Conservation (phyloP, 2,797 vertebrate species). For the Holocentrus rufus region DNA sequence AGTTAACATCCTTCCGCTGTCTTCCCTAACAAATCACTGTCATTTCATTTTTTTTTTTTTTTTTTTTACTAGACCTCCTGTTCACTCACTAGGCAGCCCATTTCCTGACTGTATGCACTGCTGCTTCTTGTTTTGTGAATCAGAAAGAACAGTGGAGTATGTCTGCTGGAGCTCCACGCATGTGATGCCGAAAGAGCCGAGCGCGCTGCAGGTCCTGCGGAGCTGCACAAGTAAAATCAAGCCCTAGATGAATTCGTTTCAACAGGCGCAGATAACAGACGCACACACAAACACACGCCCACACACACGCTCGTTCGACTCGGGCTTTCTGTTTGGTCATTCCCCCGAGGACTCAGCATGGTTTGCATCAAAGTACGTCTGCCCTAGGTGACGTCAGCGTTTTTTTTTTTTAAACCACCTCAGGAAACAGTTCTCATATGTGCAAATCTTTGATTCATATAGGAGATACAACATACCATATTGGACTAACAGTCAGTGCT, state of each 20-base stretch:
- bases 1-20: constrained; percentile 73
- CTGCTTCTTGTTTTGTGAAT: constrained; percentile 71
- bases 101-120: constrained; percentile 71
- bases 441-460: constrained; percentile 32
- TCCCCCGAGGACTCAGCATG: constrained; percentile 1
- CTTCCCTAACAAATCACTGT: constrained; percentile 74
- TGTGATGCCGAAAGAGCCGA: constrained; percentile 32
- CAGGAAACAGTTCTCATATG: constrained; percentile 19
- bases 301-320: constrained; percentile 15
- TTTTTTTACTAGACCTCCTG: constrained; percentile 56
- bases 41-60: constrained; percentile 57
- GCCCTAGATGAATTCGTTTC: constrained; percentile 43
- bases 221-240: constrained; percentile 52
- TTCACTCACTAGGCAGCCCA: constrained; percentile 66
- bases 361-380: neutral
- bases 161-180: constrained; percentile 42
- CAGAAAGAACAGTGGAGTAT: constrained; percentile 49
- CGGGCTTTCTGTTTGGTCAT: constrained; percentile 18
- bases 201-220: constrained; percentile 23
- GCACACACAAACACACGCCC: neutral
- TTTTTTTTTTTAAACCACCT: constrained; percentile 13
- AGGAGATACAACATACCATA: neutral
- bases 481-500: constrained; percentile 23
- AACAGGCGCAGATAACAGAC: constrained; percentile 24
- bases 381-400: neutral